A percentile compares a stretch with the other conserved stretches of the same genome.
phyloP scores from a whole-genome alignment of 2,797 vertebrate species.

The Macroramphosus scolopax region DNA sequence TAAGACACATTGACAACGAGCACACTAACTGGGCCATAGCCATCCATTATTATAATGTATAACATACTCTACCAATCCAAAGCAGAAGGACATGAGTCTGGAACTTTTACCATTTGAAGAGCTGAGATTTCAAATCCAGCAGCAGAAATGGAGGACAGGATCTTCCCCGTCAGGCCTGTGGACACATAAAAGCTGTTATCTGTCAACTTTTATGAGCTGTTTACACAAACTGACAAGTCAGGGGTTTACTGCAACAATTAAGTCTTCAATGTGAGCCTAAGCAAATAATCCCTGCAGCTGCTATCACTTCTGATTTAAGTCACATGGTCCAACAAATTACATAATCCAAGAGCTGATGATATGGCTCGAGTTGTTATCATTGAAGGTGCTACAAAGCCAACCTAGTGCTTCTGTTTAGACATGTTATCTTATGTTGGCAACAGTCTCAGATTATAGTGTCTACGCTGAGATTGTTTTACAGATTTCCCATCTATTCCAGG shows the following conservation, averaged over 20 bases:
- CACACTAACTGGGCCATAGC: too few species aligned
- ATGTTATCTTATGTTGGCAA: constrained; percentile 5
- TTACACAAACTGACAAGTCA: constrained; percentile 12
- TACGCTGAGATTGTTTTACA: constrained; percentile 36
- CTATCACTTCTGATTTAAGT: neutral
- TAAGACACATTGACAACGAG: too few species aligned
- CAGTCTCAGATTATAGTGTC: constrained; percentile 14
- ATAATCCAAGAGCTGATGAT: neutral
- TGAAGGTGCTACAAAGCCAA: neutral
- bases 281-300: neutral
- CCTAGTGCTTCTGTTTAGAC: neutral
- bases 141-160: constrained; percentile 84
- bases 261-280: constrained; percentile 2
- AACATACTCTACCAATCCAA: neutral
- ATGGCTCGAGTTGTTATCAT: neutral
- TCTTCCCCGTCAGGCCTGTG: constrained; percentile 88
- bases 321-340: neutral
- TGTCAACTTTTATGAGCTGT: constrained; percentile 16
- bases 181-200: constrained; percentile 42
- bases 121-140: constrained; percentile 91
- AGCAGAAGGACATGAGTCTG: neutral
- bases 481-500: constrained; percentile 14
- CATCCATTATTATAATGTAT: constrained; percentile 1
- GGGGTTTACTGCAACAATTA: constrained; percentile 24
- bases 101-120: constrained; percentile 87